Conservation (phyloP, 2,888 invertebrate species). For the Ormyrus pomaceus region DNA sequence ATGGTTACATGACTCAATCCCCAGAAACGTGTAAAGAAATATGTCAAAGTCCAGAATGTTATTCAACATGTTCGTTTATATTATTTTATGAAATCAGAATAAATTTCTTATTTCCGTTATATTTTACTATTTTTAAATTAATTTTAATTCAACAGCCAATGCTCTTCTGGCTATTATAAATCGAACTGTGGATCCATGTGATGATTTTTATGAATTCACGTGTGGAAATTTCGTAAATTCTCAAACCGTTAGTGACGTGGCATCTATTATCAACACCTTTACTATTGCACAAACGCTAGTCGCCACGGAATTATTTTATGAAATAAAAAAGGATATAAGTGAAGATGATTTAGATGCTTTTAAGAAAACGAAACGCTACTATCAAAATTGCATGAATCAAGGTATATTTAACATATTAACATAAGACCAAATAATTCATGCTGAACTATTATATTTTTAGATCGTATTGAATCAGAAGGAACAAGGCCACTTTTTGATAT, state of each 20-base stretch:
- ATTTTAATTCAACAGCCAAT: too few relatives aligned
- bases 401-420: slow-evolving; percentile 77
- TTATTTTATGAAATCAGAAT: too few relatives aligned
- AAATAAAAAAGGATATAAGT: slow-evolving; percentile 69
- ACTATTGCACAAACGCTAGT: slow-evolving; percentile 64
- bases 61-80: too few relatives aligned
- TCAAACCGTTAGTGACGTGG: slow-evolving; percentile 79
- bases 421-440: slow-evolving; percentile 75
- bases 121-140: too few relatives aligned
- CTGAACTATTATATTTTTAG: slow-evolving; percentile 73
- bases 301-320: not conserved
- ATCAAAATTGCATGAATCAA: slow-evolving; percentile 92
- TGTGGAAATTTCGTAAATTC: slow-evolving; percentile 78
- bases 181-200: slow-evolving; percentile 81
- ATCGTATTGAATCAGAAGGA: slow-evolving; percentile 86
- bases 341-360: slow-evolving; percentile 22
- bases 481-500: slow-evolving; percentile 83
- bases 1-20: too few relatives aligned
- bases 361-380: slow-evolving; percentile 78
- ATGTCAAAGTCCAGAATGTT: too few relatives aligned
- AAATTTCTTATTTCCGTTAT: too few relatives aligned
- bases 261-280: slow-evolving; percentile 86
- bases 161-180: too few relatives aligned
- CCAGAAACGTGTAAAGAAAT: too few relatives aligned
- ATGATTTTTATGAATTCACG: slow-evolving; percentile 86